Evolutionary conservation across 2,888 invertebrate species (phyloP).

Genomic region (Macaria notata): DNA sequence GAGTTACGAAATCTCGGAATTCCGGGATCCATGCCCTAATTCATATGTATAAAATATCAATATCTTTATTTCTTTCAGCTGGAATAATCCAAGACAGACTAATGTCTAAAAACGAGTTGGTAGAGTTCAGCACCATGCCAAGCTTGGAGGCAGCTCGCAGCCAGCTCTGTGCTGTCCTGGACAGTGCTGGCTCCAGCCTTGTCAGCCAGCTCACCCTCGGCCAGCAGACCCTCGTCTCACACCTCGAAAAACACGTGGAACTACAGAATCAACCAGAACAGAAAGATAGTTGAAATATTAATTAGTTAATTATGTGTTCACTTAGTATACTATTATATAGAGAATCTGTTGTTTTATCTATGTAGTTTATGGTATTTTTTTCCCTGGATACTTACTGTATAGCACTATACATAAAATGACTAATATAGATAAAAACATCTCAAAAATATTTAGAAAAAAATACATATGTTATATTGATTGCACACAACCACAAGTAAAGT

Average conservation of each 20-base stretch:
- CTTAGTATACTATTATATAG: constrained; percentile 35
- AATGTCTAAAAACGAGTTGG: constrained; percentile 86
- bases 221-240: constrained; percentile 85
- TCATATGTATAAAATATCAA: no score
- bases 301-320: constrained; percentile 5
- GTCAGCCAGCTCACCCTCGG: constrained; percentile 86
- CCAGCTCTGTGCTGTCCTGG: constrained; percentile 86
- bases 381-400: no score
- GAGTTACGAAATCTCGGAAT: no score
- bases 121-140: constrained; percentile 85
- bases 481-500: no score
- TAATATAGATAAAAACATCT: no score
- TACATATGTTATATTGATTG: no score
- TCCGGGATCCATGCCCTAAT: no score
- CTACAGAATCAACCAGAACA: constrained; percentile 45
- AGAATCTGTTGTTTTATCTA: constrained; percentile 22
- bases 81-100: constrained; percentile 88
- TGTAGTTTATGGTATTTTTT: constrained; percentile 22
- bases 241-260: constrained; percentile 84
- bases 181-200: constrained; percentile 84
- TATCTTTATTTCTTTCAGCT: constrained; percentile 70
- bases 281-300: constrained; percentile 36
- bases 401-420: no score
- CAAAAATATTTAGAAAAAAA: no score
- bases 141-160: constrained; percentile 85